These are phyloP conservation scores for Gorsachius goisagi DNA, from an alignment of 2,113 vertebrate genomes.

Conservation along the genomic window DNA sequence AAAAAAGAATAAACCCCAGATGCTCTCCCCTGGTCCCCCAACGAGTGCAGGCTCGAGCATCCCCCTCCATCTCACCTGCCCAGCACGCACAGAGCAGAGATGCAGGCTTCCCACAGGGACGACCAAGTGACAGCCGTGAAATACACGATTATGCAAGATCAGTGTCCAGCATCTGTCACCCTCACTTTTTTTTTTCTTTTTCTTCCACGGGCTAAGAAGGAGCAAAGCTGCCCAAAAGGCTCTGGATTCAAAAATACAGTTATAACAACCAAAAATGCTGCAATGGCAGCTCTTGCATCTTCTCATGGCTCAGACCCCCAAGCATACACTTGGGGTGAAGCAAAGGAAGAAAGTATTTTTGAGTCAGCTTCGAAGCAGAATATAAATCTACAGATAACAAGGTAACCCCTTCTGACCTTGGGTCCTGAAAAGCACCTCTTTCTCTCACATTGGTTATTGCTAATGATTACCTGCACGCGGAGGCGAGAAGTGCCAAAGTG, in stretches of 20 bases:
- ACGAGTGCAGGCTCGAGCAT: neutral
- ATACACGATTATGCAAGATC: neutral
- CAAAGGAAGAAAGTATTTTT: neutral
- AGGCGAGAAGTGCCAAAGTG: neutral
- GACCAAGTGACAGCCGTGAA: neutral
- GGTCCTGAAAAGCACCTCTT: no score
- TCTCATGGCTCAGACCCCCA: neutral
- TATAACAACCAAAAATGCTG: neutral
- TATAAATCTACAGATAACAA: neutral
- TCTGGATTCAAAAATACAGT: neutral
- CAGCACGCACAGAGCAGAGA: fast-evolving
- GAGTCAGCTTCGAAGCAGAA: neutral
- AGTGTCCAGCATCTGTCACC: neutral
- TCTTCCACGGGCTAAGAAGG: no score
- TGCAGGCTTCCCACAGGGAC: fast-evolving
- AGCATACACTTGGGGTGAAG: neutral
- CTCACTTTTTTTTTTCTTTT: no score
- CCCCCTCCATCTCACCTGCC: neutral
- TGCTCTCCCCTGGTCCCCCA: no score
- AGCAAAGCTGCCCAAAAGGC: neutral
- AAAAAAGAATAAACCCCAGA: no score
- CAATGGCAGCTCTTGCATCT: no score
- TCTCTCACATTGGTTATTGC: no score
- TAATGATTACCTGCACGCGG: neutral
- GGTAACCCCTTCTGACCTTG: fast-evolving